phyloP scores from a whole-genome alignment of 1,140 invertebrate genomes.

The Tetraneura akinire region DNA sequence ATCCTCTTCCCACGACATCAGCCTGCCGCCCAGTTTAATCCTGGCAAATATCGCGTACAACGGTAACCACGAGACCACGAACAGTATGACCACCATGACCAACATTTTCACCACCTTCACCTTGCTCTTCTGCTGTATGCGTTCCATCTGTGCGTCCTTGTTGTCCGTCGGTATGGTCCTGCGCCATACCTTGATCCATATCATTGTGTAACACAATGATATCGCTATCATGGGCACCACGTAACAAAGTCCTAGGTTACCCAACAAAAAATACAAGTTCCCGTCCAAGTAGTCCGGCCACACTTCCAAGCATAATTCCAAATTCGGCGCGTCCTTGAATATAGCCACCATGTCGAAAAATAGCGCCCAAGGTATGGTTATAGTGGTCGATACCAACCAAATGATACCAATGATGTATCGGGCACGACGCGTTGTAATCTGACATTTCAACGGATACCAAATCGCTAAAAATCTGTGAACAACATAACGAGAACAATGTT shows the following conservation, averaged over 20 bases:
- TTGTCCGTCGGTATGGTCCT: conserved; percentile 85
- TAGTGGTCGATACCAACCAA: conserved; percentile 81
- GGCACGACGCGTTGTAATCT: conserved; percentile 84
- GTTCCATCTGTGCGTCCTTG: conserved; percentile 87
- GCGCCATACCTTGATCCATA: conserved; percentile 89
- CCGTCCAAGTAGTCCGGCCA: conserved; percentile 82
- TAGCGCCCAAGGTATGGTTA: conserved; percentile 86
- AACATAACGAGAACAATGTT: not conserved
- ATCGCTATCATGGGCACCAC: conserved; percentile 90
- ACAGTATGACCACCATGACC: conserved; percentile 89
- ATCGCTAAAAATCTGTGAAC: conserved; percentile 90
- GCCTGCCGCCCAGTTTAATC: conserved; percentile 76
- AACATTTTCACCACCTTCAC: conserved; percentile 91
- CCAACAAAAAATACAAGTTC: conserved; percentile 83
- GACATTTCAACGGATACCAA: conserved; percentile 89
- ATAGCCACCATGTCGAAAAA: conserved; percentile 81
- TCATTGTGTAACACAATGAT: conserved; percentile 87
- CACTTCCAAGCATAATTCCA: conserved; percentile 62
- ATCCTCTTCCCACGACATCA: conserved; percentile 74
- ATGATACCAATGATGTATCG: conserved; percentile 86
- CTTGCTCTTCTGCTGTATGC: conserved; percentile 89
- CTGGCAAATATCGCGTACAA: conserved; percentile 87
- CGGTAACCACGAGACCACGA: conserved; percentile 92
- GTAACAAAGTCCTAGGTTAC: conserved; percentile 88
- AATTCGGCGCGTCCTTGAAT: conserved; percentile 70